Base-by-base conservation (phyloP, 1,140 invertebrate species). In the Fopius arisanus region DNA sequence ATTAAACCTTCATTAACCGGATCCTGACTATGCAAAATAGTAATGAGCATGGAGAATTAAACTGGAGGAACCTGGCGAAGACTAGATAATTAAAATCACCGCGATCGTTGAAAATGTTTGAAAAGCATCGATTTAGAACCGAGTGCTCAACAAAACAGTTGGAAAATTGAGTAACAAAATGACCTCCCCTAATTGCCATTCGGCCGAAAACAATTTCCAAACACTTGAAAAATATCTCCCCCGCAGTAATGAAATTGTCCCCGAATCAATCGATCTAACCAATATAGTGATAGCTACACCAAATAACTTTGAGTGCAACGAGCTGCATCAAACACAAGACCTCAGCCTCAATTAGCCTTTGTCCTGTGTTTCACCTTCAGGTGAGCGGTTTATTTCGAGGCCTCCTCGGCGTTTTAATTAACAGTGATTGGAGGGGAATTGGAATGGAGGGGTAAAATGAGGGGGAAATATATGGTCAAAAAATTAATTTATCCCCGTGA, bases 291-390 rank as follows among this genome's bases (percentile, higher is more conserved):
- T 48, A 21, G 5, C 19, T 16, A 5, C 54, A 59, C 54, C 23
- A 59, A 12, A 10, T 9, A 59, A 19, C 19, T 19, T 59, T 10
- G 54, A 14, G 23, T 59, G 54, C 54, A 59, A 59, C 54, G 54
- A 59, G 54, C 21, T 59, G 54, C 54, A 23, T 28, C 54, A 59
- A 59, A 59, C 23, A 59, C 54, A 59, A 59, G 54, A 28, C 54
- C 54, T 59, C 54, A 59, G 54, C 23, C 54, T 26, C 19, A 59
- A 59, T 59, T 59, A 59, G 54, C 54, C 54, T 59, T 59, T 59
- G 54, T 59, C 19, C n/a, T 51, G 43, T 51, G 43, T 21, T 59
- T 59, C 54, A 59, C 23, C 54, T 59, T 59, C 54, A 48, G 43
- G 43, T 48, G 43, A 16, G 43, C 16, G 33, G 43, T 48, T 48